Base-by-base conservation (phyloP, 2,797 vertebrate genomes). In the Picus viridis region DNA sequence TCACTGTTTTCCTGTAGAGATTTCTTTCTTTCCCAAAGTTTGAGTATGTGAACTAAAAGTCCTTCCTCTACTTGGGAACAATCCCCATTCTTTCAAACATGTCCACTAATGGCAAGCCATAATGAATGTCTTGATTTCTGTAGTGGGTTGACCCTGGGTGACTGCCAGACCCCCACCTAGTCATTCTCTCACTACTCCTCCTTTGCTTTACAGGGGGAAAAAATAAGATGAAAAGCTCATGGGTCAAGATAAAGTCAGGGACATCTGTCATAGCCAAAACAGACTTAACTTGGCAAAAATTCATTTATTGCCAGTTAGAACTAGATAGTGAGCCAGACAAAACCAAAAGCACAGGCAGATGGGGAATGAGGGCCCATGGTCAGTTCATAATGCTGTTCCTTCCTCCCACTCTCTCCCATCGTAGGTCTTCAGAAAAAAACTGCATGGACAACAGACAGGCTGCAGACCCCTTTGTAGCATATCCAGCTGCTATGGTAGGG, bases 401-500 rank as follows among this genome's bases (percentile, higher is more conserved):
- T 94, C 36, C 53, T 76, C 27, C 15, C 2, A 8, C 16, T 45
- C 26, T 47, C 12, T 70, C 47, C 53, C 29, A 79, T 41, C 17
- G 39, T 10, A 6, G 13, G 30, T 16, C 22, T 4, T 59, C 47
- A 47, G 11, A 9, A 27, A 22, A 76, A 78, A 65, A 9, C 11
- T 23, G 12, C 65, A 32, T 29, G 13, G 26, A 13, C 49, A 51
- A 51, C 7, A 4, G 10, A 22, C 9, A 80, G 20, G 7, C n/a
- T 53, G 16, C 39, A 63, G 19, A 4, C 24, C 53, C 27, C 26
- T 16, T 43, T 10, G 53, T 26, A 6, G 16, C 17, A 59, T 1
- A 47, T 22, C 4, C 54, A 64, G 26, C 29, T 43, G 15, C 30
- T 29, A 6, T 2, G 1, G 3, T 0, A 53, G 20, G 10, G 12